Percentiles rank a stretch among this genome's conserved stretches.
phyloP scores from a whole-genome alignment of 2,888 invertebrate species.

The Tetragnatha montana region DNA sequence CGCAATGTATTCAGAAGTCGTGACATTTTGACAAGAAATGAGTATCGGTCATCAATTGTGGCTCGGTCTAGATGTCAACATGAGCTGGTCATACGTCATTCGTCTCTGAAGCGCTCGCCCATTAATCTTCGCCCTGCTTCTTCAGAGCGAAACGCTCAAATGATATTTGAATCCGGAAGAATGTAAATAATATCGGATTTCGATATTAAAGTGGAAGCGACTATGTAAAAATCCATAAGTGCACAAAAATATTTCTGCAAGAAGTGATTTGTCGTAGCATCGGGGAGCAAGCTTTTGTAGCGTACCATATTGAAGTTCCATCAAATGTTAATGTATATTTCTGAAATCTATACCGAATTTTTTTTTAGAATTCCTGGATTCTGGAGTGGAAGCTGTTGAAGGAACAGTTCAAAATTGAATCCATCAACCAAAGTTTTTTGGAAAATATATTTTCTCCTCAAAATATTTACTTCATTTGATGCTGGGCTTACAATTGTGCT shows the following conservation, averaged over 20 bases:
- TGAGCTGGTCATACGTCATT: slow-evolving; percentile 59
- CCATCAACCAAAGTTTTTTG: not conserved
- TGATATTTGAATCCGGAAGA: slow-evolving; percentile 11
- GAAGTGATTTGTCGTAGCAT: not conserved
- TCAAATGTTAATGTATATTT: not conserved
- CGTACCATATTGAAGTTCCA: not conserved
- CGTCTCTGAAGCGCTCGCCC: slow-evolving; percentile 27
- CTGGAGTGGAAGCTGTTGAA: not conserved
- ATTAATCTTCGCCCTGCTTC: slow-evolving; percentile 46
- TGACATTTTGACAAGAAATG: slow-evolving; percentile 63
- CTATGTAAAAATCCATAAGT: not conserved
- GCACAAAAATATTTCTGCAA: not conserved
- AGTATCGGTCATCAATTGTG: slow-evolving; percentile 59
- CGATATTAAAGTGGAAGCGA: not conserved
- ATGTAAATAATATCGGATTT: slow-evolving; percentile 3
- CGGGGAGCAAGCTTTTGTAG: not conserved
- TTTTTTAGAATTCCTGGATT: not conserved
- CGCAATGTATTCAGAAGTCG: slow-evolving; percentile 54
- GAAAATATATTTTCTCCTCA: too few species aligned
- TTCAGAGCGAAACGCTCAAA: slow-evolving; percentile 19
- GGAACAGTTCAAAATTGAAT: not conserved
- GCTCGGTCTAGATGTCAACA: slow-evolving; percentile 59
- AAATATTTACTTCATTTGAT: too few species aligned
- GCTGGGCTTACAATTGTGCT: too few species aligned
- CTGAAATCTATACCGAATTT: not conserved